A percentile compares a stretch with the other conserved stretches of the same genome.
Evolutionary conservation across 2,797 vertebrate species (phyloP).

Genomic region (Psittacula derbiana): DNA sequence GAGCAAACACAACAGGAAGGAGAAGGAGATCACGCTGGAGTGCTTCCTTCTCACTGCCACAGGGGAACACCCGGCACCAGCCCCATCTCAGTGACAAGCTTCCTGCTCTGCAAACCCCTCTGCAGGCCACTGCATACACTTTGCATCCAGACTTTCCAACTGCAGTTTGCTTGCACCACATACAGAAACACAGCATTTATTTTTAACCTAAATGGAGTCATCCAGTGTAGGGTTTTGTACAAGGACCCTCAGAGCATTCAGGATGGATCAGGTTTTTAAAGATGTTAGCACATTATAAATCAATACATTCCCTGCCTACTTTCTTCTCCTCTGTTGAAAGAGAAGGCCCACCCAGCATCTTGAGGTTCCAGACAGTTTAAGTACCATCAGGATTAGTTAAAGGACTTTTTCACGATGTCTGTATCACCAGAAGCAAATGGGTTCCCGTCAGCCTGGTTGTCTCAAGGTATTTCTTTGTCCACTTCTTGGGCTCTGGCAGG

Average conservation of each 20-base stretch:
- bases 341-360: background rate
- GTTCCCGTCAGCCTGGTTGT: background rate
- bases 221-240: background rate
- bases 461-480: background rate
- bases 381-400: background rate
- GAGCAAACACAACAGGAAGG: background rate
- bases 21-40: background rate
- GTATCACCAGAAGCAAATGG: background rate
- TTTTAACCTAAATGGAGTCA: slow-evolving; percentile 43
- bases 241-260: background rate
- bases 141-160: background rate
- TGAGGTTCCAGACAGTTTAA: background rate
- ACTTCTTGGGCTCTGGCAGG: background rate
- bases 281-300: background rate
- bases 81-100: background rate
- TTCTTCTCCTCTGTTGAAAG: background rate
- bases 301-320: background rate
- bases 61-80: background rate
- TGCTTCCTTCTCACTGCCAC: background rate
- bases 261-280: background rate
- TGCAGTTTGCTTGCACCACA: background rate
- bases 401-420: background rate
- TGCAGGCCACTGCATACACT: background rate
- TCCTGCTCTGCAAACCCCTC: background rate
- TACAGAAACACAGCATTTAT: slow-evolving; percentile 29